phyloP scores from a whole-genome alignment of 1,140 invertebrate genomes.

The Drosophila bipectinata region DNA sequence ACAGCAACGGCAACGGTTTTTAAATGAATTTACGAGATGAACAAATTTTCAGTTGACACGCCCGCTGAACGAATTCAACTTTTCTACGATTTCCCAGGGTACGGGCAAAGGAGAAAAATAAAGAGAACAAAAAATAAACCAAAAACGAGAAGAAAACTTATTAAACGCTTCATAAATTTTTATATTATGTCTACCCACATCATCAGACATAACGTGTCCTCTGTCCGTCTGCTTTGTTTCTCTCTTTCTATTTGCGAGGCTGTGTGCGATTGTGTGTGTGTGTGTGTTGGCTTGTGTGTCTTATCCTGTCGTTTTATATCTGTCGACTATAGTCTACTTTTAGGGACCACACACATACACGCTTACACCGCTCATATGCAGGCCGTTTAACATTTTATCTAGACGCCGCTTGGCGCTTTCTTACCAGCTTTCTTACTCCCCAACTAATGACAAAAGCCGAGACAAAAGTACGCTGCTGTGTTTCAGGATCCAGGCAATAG shows the following conservation, averaged over 20 bases:
- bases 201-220: constrained; percentile 77
- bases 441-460: constrained; percentile 78
- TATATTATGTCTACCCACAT: constrained; percentile 82
- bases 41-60: constrained; percentile 76
- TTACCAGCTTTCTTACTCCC: constrained; percentile 28
- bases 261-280: constrained; percentile 6
- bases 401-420: constrained; percentile 58
- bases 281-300: constrained; percentile 39
- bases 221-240: constrained; percentile 35
- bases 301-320: constrained; percentile 77
- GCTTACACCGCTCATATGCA: constrained; percentile 54
- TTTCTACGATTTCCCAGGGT: constrained; percentile 41
- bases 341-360: constrained; percentile 40
- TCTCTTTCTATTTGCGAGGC: constrained; percentile 6
- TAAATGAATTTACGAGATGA: constrained; percentile 81
- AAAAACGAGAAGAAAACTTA: constrained; percentile 73
- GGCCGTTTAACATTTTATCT: constrained; percentile 80
- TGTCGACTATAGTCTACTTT: constrained; percentile 74
- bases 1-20: constrained; percentile 47
- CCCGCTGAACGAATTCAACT: constrained; percentile 67
- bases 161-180: constrained; percentile 83
- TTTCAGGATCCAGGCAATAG: constrained; percentile 42
- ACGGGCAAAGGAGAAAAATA: constrained; percentile 15
- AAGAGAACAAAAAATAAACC: constrained; percentile 7
- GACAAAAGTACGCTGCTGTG: constrained; percentile 70